Base-by-base conservation (phyloP, 2,888 invertebrate genomes). In the Leistus spinibarbis region DNA sequence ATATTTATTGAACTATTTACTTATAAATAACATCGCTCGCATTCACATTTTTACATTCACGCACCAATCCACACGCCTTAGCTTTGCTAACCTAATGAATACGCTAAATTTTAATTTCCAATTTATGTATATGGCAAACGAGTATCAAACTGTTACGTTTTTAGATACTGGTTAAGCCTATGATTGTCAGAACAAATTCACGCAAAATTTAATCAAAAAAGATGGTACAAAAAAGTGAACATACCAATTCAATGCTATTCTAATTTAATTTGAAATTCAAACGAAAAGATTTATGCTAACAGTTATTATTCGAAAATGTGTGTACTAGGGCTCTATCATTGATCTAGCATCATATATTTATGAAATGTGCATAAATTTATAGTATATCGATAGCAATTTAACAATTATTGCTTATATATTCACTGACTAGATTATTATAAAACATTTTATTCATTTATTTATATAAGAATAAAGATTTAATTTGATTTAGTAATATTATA, bases 111-210 rank as follows among this genome's bases (percentile, higher is more conserved):
- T 67, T 53, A 73, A 73, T 60, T 73, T 67, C 67, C 60, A 73
- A 67, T 75, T 75, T 75, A 75, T 69, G 73, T 73, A 75, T 75
- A 75, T 75, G 75, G 69, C 75, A 75, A 75, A 75, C 63, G 17
- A 13, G 75, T 75, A 75, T 75, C 69, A 75, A 75, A 75, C 75
- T 63, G 16, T 69, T 22, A 17, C 63, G 63, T 68, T 75, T 75
- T 40, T 69, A 62, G 75, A 75, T 75, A 69, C 75, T 10, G 62
- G 74, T 75, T 69, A 69, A 54, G 75, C 75, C 75, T 75, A 75
- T 79, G 79, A 79, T 79, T 79, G 79, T 79, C 77, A 64, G 70
- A 76, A 78, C 78, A 78, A 79, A 77, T 78, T 75, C 79, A 78
- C 76, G 75, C 75, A 75, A 75, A 75, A 75, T 75, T 69, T 75